These are phyloP conservation scores for Plectrocnemia conspersa DNA, from an alignment of 1,140 invertebrate species.

Conservation along the genomic window DNA sequence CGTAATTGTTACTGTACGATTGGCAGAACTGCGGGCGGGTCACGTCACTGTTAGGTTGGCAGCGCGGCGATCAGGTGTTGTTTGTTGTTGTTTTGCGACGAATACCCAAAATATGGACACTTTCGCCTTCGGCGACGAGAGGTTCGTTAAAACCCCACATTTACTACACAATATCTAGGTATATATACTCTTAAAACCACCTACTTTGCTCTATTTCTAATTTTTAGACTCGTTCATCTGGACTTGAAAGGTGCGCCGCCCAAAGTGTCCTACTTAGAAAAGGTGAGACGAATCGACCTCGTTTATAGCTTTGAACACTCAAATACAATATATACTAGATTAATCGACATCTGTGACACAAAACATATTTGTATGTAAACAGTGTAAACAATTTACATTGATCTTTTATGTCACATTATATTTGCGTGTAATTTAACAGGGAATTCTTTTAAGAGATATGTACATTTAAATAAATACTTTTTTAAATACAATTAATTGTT, in stretches of 20 bases:
- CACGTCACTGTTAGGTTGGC: conserved; percentile 11
- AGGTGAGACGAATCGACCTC: too few species aligned
- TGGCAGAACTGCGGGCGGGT: background rate
- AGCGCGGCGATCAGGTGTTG: conserved; percentile 28
- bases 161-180: conserved; percentile 25
- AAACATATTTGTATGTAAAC: too few species aligned
- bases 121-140: conserved; percentile 52
- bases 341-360: too few species aligned
- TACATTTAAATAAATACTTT: too few species aligned
- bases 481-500: too few species aligned
- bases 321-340: too few species aligned
- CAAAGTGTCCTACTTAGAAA: conserved; percentile 61
- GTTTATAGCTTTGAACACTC: too few species aligned
- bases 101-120: conserved; percentile 43
- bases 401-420: too few species aligned
- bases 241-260: conserved; percentile 75
- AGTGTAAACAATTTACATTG: too few species aligned
- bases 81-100: conserved; percentile 35
- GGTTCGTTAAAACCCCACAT: conserved; percentile 41
- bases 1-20: too few species aligned
- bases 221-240: conserved; percentile 61
- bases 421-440: too few species aligned
- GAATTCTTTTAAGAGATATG: too few species aligned
- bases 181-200: conserved; percentile 29
- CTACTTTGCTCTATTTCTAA: conserved; percentile 4